phyloP scores from a whole-genome alignment of 2,113 vertebrate genomes.

The Triplophysa tibetana region DNA sequence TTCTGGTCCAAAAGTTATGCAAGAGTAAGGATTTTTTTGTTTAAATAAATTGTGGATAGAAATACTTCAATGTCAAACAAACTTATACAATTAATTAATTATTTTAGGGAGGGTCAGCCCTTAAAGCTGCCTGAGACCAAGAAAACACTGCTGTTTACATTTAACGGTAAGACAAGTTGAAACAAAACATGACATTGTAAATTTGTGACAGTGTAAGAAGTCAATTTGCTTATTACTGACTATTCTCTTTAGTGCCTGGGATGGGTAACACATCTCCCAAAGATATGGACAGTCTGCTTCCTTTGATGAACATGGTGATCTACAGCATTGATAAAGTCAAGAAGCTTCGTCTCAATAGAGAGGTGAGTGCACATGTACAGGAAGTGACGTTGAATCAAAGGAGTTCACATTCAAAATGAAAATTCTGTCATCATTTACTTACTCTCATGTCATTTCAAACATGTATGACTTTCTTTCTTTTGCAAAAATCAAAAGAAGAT shows the following conservation, averaged over 20 bases:
- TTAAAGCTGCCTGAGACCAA: conserved; percentile 98
- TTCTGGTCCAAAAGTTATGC: conserved; percentile 99
- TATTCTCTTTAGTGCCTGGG: conserved; percentile 84
- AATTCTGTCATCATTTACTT: no score
- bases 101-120: conserved; percentile 93
- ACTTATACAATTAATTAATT: conserved; percentile 20
- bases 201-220: neutral
- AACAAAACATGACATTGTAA: neutral
- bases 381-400: no score
- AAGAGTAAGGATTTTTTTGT: conserved; percentile 85
- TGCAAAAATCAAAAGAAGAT: no score
- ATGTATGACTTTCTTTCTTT: no score
- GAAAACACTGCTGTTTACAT: conserved; percentile 98
- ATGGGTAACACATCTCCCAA: conserved; percentile 97
- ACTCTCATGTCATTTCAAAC: no score
- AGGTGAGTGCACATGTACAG: conserved; percentile 72
- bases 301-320: conserved; percentile 99
- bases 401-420: no score
- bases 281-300: conserved; percentile 95
- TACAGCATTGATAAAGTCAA: conserved; percentile 97
- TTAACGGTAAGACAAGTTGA: conserved; percentile 84
- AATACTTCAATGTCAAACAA: no score
- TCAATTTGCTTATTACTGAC: neutral
- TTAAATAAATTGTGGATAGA: neutral
- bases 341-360: conserved; percentile 97